A percentile compares a stretch with the other conserved stretches of the same genome.
These are phyloP conservation scores for Phyllotis vaccarum DNA, from an alignment of 2,797 vertebrate species.

Conservation along the genomic window DNA sequence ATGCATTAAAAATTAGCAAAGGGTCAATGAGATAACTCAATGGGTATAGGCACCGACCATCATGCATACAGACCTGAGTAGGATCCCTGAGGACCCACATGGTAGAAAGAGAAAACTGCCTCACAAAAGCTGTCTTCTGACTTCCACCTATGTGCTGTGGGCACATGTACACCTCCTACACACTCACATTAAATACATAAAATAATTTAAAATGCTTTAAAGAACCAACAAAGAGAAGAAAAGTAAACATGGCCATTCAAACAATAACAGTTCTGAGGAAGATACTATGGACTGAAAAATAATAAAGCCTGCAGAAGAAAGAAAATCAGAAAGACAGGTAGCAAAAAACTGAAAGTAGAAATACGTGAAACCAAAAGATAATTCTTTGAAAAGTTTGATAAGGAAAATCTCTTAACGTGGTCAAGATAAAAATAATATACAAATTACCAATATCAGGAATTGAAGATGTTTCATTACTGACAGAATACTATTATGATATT, in stretches of 20 bases:
- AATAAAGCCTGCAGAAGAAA: not conserved
- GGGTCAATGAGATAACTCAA: fast-evolving
- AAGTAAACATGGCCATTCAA: not conserved
- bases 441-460: not conserved
- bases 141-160: not conserved
- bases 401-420: not conserved
- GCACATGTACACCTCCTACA: not conserved
- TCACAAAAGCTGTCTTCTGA: not conserved
- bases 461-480: not conserved
- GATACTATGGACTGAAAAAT: not conserved
- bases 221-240: not conserved
- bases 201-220: not conserved
- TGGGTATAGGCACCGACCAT: not conserved
- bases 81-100: not conserved
- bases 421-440: not conserved
- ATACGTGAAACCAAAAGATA: conserved; percentile 15
- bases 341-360: not conserved
- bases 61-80: not conserved
- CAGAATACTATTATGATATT: not conserved
- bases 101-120: not conserved
- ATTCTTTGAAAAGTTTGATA: not conserved
- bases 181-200: not conserved
- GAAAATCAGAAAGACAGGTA: not conserved
- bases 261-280: not conserved
- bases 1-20: not conserved